phyloP scores from a whole-genome alignment of 30 jellyfish, hydroid and myxozoan species.

The Aurelia aurita region DNA sequence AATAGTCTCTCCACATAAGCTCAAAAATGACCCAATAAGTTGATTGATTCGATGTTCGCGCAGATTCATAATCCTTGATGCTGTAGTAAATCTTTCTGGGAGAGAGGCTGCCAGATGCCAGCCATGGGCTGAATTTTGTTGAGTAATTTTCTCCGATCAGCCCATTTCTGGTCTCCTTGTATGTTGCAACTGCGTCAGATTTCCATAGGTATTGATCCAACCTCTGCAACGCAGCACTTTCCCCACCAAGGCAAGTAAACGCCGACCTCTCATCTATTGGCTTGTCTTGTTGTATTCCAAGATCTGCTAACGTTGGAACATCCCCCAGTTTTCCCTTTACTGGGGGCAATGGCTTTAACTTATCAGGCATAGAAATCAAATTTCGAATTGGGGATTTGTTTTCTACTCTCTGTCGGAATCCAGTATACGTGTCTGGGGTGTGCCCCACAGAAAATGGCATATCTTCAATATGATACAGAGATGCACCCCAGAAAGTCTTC shows the following conservation, averaged over 20 bases:
- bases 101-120: constrained; percentile 72
- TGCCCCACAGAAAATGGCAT: constrained; percentile 33
- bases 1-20: constrained; percentile 80
- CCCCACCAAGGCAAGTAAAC: constrained; percentile 63
- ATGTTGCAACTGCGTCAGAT: constrained; percentile 64
- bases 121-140: constrained; percentile 83
- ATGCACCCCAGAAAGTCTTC: constrained; percentile 71
- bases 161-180: constrained; percentile 79
- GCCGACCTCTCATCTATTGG: constrained; percentile 54
- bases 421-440: constrained; percentile 71
- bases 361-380: constrained; percentile 36
- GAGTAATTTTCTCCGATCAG: constrained; percentile 72
- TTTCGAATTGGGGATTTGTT: constrained; percentile 21
- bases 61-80: constrained; percentile 22
- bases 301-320: constrained; percentile 39
- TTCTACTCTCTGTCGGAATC: constrained; percentile 67
- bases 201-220: constrained; percentile 63
- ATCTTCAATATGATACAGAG: constrained; percentile 62
- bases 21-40: constrained; percentile 85
- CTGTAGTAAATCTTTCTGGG: constrained; percentile 60
- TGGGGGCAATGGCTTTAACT: constrained; percentile 60
- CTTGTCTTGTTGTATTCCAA: constrained; percentile 2
- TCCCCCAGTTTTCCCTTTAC: constrained; percentile 53
- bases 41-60: constrained; percentile 49
- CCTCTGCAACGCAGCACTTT: constrained; percentile 42